A percentile compares a stretch with the other conserved stretches of the same genome.
phyloP scores from a whole-genome alignment of 2,888 invertebrate species.

The Leptinotarsa juncta region DNA sequence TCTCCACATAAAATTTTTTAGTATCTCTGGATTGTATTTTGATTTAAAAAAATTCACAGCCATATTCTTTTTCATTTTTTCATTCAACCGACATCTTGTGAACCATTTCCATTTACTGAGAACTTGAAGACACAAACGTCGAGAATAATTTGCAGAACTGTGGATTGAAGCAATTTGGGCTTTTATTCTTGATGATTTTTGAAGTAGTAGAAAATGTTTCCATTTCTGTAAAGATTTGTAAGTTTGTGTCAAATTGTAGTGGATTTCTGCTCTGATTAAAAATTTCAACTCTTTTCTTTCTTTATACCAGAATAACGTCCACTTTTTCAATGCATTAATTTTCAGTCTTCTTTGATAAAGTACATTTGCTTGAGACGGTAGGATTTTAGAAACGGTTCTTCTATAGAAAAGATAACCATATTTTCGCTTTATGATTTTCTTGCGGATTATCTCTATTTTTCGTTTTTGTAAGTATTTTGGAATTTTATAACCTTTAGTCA shows the following conservation, averaged over 20 bases:
- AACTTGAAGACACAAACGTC: conserved; percentile 38
- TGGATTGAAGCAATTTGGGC: conserved; percentile 47
- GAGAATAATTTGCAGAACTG: conserved; percentile 47
- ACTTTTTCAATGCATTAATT: conserved; percentile 45
- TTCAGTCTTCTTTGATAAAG: conserved; percentile 43
- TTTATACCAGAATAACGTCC: conserved; percentile 52
- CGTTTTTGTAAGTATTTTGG: conserved; percentile 49
- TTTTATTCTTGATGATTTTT: conserved; percentile 45
- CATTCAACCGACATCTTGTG: conserved; percentile 37
- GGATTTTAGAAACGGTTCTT: conserved; percentile 52
- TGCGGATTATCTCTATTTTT: conserved; percentile 48
- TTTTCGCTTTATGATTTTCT: conserved; percentile 53
- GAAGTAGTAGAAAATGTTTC: conserved; percentile 44
- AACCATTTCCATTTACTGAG: conserved; percentile 51
- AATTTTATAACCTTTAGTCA: conserved; percentile 42
- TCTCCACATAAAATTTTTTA: conserved; percentile 45
- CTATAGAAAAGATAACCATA: conserved; percentile 55
- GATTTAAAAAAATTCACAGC: conserved; percentile 50
- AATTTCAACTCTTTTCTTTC: conserved; percentile 54
- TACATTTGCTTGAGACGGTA: conserved; percentile 51
- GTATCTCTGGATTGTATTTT: conserved; percentile 47
- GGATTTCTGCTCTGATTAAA: conserved; percentile 53
- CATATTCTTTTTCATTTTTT: conserved; percentile 41
- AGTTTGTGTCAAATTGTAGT: conserved; percentile 50
- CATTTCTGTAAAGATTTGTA: conserved; percentile 48